Percentiles rank a stretch among this genome's conserved stretches.
Conservation (phyloP, 2,888 invertebrate species). For the Eudemis profundana region DNA sequence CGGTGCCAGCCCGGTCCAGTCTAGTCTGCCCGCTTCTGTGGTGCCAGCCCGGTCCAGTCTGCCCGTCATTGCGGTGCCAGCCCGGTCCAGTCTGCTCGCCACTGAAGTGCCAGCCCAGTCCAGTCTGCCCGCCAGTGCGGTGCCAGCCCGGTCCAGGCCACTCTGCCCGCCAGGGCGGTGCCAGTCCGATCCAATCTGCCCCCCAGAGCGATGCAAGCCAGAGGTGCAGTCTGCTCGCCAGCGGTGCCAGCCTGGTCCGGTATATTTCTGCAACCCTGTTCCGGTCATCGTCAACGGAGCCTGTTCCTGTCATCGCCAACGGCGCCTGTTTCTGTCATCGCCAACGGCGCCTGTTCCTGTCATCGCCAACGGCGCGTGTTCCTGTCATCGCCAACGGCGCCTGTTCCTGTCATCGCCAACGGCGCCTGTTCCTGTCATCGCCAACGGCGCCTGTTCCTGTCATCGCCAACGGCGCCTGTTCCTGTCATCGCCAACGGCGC, state of each 20-base stretch:
- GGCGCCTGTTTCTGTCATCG: too few species aligned
- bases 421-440: not conserved
- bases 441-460: not conserved
- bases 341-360: too few species aligned
- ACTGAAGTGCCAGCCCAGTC: not conserved
- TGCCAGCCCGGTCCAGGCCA: not conserved
- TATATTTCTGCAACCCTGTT: too few species aligned
- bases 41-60: not conserved
- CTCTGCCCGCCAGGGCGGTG: not conserved
- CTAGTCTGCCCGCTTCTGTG: not conserved
- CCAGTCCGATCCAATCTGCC: not conserved
- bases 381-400: not conserved
- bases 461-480: not conserved
- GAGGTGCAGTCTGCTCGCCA: not conserved
- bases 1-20: slow-evolving; percentile 1
- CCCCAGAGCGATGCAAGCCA: not conserved
- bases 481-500: not conserved
- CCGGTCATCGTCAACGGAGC: too few species aligned
- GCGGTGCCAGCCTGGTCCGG: not conserved
- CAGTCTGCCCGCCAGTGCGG: not conserved
- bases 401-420: not conserved
- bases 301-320: too few species aligned
- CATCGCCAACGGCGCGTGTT: too few species aligned
- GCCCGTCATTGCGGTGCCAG: not conserved
- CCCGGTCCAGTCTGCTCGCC: not conserved